Conservation (phyloP, 2,113 vertebrate genomes). For the Narcine bancroftii region DNA sequence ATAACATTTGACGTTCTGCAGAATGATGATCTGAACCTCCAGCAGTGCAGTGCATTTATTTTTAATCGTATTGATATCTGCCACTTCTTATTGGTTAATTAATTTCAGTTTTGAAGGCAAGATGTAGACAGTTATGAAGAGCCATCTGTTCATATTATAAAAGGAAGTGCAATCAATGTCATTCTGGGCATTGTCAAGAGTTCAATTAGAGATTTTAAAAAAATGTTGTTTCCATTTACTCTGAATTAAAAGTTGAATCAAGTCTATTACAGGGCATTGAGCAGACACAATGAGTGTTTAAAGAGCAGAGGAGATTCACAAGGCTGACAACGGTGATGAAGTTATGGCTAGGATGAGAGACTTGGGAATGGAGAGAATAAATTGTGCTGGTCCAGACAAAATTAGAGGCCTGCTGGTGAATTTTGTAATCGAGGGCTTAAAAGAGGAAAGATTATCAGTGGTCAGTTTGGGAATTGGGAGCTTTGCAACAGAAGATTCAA, state of each 20-base stretch:
- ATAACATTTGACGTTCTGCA: not conserved
- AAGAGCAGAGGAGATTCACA: not conserved
- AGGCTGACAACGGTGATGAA: not conserved
- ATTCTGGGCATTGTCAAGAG: not conserved
- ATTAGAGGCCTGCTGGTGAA: not conserved
- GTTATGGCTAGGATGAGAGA: not conserved
- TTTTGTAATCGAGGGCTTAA: not conserved
- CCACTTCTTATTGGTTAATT: not conserved
- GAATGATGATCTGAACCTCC: not conserved
- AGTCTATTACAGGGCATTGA: no score
- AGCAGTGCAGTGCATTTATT: not conserved
- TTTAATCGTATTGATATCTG: not conserved
- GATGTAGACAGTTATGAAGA: no score
- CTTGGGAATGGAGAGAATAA: not conserved
- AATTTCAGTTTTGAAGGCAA: not conserved
- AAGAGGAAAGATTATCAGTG: not conserved
- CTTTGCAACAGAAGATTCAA: no score
- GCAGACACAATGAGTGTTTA: not conserved
- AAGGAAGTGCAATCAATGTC: not conserved
- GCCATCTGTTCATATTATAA: not conserved
- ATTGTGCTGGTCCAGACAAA: not conserved
- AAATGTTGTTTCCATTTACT: not conserved
- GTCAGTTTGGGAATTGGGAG: not conserved
- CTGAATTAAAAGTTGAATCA: not conserved
- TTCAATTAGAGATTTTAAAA: not conserved